A percentile compares a stretch with the other conserved stretches of the same genome.
Conservation (phyloP, 1,140 invertebrate species). For the Aphaenogaster rudis region DNA sequence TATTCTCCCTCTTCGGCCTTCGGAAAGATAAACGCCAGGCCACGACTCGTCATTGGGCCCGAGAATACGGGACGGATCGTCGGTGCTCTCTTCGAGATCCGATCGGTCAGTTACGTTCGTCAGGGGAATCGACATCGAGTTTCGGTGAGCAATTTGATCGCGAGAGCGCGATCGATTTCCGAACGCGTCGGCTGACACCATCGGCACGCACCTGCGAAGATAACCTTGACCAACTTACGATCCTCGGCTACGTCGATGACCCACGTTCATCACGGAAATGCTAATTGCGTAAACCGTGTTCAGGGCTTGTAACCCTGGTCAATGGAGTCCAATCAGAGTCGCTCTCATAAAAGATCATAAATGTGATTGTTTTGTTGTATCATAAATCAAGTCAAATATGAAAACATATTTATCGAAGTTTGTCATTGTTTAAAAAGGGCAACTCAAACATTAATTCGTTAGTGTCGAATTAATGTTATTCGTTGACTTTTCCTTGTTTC, state of each 20-base stretch:
- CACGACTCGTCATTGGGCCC: constrained; percentile 67
- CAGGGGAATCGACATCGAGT: constrained; percentile 34
- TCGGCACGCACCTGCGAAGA: constrained; percentile 25
- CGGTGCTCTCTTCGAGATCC: not conserved
- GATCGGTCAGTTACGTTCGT: not conserved
- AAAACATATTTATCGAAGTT: not conserved
- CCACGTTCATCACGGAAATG: constrained; percentile 50
- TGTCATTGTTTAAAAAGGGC: not conserved
- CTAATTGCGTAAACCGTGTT: constrained; percentile 60
- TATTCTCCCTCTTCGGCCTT: constrained; percentile 74
- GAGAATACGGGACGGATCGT: constrained; percentile 17
- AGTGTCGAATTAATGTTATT: no score
- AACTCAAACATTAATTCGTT: no score
- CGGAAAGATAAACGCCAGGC: constrained; percentile 81
- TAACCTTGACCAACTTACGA: constrained; percentile 78
- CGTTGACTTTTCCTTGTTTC: no score
- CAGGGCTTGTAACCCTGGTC: constrained; percentile 16
- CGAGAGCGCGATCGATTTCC: constrained; percentile 41
- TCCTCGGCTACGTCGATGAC: constrained; percentile 35
- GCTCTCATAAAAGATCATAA: not conserved
- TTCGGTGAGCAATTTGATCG: no score
- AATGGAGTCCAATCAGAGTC: not conserved
- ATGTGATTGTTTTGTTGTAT: not conserved
- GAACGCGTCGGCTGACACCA: not conserved
- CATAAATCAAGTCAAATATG: not conserved